Conservation (phyloP, 2,797 vertebrate genomes). For the Sebastes matsubarae region DNA sequence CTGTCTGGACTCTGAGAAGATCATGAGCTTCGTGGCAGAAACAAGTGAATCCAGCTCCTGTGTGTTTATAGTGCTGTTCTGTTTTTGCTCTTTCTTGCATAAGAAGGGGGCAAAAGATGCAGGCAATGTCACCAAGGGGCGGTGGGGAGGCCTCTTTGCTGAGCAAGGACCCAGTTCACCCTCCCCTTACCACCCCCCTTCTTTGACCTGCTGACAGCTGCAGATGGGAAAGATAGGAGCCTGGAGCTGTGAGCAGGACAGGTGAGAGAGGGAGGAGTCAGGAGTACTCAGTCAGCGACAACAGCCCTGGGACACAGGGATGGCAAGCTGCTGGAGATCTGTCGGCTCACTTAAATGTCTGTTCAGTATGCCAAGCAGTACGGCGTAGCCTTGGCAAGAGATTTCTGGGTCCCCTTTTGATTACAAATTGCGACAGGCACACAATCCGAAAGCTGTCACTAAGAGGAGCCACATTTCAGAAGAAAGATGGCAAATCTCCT, state of each 20-base stretch:
- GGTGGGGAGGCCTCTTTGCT: slow-evolving; percentile 62
- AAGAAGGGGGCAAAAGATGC: slow-evolving; percentile 20
- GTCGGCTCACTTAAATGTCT: slow-evolving; percentile 24
- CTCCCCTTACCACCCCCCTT: slow-evolving; percentile 60
- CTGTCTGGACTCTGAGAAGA: slow-evolving; percentile 9
- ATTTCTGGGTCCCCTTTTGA: slow-evolving; percentile 6
- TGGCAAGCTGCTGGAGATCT: slow-evolving; percentile 45
- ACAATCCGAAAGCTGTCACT: slow-evolving; percentile 48
- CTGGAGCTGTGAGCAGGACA: slow-evolving; percentile 74
- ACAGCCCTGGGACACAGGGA: slow-evolving; percentile 65
- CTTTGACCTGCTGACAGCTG: slow-evolving; percentile 83
- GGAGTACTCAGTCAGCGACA: slow-evolving; percentile 60
- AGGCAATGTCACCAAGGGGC: slow-evolving; percentile 50
- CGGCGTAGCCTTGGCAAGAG: neutral
- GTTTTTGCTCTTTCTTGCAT: neutral
- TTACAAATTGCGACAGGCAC: slow-evolving; percentile 16
- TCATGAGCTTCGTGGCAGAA: slow-evolving; percentile 3
- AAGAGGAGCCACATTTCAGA: slow-evolving; percentile 25
- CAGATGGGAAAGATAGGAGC: slow-evolving; percentile 83
- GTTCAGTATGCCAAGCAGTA: slow-evolving; percentile 1
- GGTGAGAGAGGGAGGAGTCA: slow-evolving; percentile 77
- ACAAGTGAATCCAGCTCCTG: slow-evolving; percentile 20
- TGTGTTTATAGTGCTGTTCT: neutral
- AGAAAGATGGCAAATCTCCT: slow-evolving; percentile 60
- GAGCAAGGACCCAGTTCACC: slow-evolving; percentile 75